phyloP scores from a whole-genome alignment of 2,797 vertebrate genomes.

The Octomys mimax region DNA sequence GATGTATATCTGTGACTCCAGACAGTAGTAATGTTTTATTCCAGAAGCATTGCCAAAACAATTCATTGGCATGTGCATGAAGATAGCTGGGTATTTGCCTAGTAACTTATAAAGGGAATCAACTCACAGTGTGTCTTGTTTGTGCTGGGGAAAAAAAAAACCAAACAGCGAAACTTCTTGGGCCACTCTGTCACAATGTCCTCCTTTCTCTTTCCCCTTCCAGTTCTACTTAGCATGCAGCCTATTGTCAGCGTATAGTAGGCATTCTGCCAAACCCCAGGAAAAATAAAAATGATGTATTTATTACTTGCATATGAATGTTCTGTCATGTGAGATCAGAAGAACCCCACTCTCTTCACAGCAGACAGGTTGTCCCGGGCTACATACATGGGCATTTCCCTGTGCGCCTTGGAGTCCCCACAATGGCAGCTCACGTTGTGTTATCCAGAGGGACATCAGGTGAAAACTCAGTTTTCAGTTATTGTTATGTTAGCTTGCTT shows the following conservation, averaged over 20 bases:
- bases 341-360: not conserved
- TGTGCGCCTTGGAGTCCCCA: not conserved
- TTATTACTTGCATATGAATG: not conserved
- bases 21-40: not conserved
- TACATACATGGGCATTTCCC: not conserved
- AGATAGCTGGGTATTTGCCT: not conserved
- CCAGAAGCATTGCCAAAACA: not conserved
- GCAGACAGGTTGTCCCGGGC: not conserved
- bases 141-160: not conserved
- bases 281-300: constrained; percentile 46
- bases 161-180: not conserved
- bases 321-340: not conserved
- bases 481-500: not conserved
- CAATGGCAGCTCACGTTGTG: not conserved
- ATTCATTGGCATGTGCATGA: not conserved
- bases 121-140: not conserved
- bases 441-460: not conserved
- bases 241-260: not conserved
- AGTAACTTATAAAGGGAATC: not conserved
- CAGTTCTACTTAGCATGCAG: not conserved
- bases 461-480: not conserved
- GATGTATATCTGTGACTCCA: not conserved
- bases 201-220: not conserved
- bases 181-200: not conserved
- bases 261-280: not conserved